phyloP scores from a whole-genome alignment of 2,113 vertebrate genomes.

The Takifugu flavidus region DNA sequence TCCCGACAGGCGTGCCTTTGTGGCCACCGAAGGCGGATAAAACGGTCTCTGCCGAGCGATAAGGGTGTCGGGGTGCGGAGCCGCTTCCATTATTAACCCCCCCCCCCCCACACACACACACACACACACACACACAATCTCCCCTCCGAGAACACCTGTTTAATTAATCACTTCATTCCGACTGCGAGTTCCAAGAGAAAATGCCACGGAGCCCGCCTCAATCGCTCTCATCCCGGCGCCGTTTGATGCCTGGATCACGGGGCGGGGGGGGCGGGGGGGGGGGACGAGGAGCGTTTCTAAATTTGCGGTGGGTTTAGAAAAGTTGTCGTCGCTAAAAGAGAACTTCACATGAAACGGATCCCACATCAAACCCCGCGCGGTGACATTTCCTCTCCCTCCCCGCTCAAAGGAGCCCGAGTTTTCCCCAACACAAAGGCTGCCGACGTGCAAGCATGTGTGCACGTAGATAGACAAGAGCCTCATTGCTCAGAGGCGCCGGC shows the following conservation, averaged over 20 bases:
- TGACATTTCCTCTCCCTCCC: slow-evolving; percentile 76
- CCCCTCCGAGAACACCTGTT: slow-evolving; percentile 68
- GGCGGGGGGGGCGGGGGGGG: slow-evolving; percentile 40
- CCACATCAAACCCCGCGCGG: slow-evolving; percentile 75
- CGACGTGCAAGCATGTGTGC: slow-evolving; percentile 72
- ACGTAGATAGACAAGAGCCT: slow-evolving; percentile 73
- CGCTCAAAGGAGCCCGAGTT: slow-evolving; percentile 75
- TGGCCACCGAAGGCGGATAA: slow-evolving; percentile 70
- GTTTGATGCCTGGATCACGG: slow-evolving; percentile 71
- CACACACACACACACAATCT: slow-evolving; percentile 46
- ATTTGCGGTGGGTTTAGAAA: slow-evolving; percentile 77
- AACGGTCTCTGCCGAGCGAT: slow-evolving; percentile 61
- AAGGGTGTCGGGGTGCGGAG: slow-evolving; percentile 64
- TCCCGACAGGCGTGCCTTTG: slow-evolving; percentile 72
- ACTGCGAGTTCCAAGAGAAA: slow-evolving; percentile 59
- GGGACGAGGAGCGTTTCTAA: slow-evolving; percentile 72
- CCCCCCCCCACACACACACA: slow-evolving; percentile 15
- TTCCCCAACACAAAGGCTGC: slow-evolving; percentile 74
- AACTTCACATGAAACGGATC: slow-evolving; percentile 76
- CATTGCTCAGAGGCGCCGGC: slow-evolving; percentile 66
- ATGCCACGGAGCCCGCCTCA: slow-evolving; percentile 70
- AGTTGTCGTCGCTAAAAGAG: slow-evolving; percentile 75
- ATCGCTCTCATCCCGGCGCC: slow-evolving; percentile 57
- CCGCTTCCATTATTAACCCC: slow-evolving; percentile 75
- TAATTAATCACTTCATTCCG: slow-evolving; percentile 78